Percentiles rank a stretch among this genome's conserved stretches.
These are phyloP conservation scores for Volucella inanis DNA, from an alignment of 2,888 invertebrate genomes.

Conservation along the genomic window DNA sequence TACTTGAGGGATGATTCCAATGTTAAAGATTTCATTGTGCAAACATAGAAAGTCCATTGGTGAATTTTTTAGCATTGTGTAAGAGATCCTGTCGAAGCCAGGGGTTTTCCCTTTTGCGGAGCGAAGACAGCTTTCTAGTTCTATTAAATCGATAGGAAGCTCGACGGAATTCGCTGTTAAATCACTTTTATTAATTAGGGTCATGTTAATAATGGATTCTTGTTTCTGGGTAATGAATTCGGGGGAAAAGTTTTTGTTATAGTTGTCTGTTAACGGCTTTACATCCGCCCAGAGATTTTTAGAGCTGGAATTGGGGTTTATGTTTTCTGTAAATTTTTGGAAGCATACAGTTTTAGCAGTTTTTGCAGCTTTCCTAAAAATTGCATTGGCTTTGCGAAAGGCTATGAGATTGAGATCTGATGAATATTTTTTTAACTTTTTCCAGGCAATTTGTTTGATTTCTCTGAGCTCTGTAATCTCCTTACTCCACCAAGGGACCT, in stretches of 20 bases:
- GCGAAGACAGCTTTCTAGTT: slow-evolving; percentile 11
- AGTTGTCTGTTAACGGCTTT: no score
- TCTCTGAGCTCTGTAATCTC: neutral
- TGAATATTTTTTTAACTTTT: slow-evolving; percentile 3
- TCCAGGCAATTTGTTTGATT: slow-evolving; percentile 5
- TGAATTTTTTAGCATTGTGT: no score
- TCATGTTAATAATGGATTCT: neutral
- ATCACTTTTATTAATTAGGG: neutral
- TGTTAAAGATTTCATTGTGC: no score
- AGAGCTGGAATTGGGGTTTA: no score
- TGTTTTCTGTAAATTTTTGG: slow-evolving; percentile 18
- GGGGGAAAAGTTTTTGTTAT: neutral
- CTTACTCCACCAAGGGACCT: slow-evolving; percentile 2
- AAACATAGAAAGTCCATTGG: no score
- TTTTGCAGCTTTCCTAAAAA: slow-evolving; percentile 8
- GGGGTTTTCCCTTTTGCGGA: slow-evolving; percentile 6
- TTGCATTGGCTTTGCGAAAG: slow-evolving; percentile 5
- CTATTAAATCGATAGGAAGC: neutral
- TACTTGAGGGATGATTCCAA: no score
- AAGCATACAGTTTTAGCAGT: slow-evolving; percentile 13
- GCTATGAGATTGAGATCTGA: neutral
- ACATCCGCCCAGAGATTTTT: no score
- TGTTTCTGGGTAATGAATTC: slow-evolving; percentile 7
- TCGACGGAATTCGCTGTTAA: neutral
- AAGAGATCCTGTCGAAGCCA: neutral